Conservation (phyloP, 2,888 invertebrate genomes). For the Formica aserva region DNA sequence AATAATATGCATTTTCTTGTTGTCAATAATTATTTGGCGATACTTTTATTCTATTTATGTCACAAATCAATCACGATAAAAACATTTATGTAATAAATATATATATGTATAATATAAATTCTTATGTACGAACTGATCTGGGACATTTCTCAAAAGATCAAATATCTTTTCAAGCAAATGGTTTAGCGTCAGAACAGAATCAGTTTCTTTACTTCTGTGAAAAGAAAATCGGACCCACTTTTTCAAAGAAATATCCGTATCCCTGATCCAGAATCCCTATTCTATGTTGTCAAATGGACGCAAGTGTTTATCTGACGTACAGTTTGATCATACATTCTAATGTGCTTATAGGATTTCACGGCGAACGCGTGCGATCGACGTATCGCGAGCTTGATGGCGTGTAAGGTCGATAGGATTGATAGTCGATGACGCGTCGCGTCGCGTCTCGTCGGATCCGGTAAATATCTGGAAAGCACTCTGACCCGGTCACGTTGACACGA, state of each 20-base stretch:
- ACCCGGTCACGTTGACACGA: slow-evolving; percentile 77
- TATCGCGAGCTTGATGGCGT: slow-evolving; percentile 28
- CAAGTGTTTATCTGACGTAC: neutral
- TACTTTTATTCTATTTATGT: neutral
- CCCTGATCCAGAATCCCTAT: neutral
- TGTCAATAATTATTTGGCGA: neutral
- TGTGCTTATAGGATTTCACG: slow-evolving; percentile 42
- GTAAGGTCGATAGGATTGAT: slow-evolving; percentile 37
- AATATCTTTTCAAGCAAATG: neutral
- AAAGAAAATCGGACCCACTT: neutral
- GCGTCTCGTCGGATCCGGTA: slow-evolving; percentile 41
- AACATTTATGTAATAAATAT: neutral
- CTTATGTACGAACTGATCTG: neutral
- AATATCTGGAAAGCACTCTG: slow-evolving; percentile 68
- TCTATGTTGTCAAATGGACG: neutral
- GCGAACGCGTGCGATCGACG: slow-evolving; percentile 16
- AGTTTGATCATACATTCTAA: slow-evolving; percentile 21
- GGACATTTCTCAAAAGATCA: neutral
- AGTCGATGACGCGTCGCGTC: slow-evolving; percentile 23
- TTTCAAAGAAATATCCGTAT: neutral
- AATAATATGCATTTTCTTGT: neutral
- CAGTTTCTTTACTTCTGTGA: neutral
- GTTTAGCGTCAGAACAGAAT: neutral
- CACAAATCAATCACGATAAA: neutral
- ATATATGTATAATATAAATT: neutral